phyloP scores from a whole-genome alignment of 37 sponge, comb jelly and placozoan species.

The Aphrocallistes beatrix region DNA sequence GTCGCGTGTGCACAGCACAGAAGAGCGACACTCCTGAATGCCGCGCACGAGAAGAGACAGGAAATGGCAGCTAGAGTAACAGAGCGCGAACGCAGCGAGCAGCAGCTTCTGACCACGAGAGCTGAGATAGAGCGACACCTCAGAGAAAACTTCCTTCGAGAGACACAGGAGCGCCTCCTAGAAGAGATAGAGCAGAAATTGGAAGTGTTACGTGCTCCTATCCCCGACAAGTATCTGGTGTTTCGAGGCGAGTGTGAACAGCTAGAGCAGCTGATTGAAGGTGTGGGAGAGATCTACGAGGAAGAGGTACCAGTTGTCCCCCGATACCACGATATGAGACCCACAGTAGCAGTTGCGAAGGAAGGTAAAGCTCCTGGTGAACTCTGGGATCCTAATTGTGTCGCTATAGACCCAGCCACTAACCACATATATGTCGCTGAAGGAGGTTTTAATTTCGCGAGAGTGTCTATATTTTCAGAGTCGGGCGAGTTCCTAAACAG shows the following conservation, averaged over 20 bases:
- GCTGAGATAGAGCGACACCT: not conserved
- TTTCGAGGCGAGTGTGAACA: not conserved
- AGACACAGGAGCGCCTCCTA: not conserved
- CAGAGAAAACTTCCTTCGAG: not conserved
- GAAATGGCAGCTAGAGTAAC: not conserved
- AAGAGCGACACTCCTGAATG: not conserved
- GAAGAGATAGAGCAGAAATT: not conserved
- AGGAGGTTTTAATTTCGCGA: no score
- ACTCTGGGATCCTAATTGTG: no score
- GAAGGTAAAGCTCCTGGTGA: no score
- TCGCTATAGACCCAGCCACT: no score
- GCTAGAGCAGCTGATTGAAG: not conserved
- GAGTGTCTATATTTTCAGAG: no score
- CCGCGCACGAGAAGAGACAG: not conserved
- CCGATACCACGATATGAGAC: no score
- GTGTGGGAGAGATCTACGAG: not conserved
- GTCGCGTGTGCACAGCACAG: not conserved
- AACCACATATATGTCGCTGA: no score
- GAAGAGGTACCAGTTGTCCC: not conserved
- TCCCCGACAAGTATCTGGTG: not conserved
- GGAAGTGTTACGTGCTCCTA: not conserved
- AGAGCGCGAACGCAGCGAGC: not conserved
- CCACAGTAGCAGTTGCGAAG: no score
- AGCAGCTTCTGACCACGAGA: not conserved
- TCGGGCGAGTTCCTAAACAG: no score